Conservation (phyloP, 2,797 vertebrate species). For the Glossophaga mutica region DNA sequence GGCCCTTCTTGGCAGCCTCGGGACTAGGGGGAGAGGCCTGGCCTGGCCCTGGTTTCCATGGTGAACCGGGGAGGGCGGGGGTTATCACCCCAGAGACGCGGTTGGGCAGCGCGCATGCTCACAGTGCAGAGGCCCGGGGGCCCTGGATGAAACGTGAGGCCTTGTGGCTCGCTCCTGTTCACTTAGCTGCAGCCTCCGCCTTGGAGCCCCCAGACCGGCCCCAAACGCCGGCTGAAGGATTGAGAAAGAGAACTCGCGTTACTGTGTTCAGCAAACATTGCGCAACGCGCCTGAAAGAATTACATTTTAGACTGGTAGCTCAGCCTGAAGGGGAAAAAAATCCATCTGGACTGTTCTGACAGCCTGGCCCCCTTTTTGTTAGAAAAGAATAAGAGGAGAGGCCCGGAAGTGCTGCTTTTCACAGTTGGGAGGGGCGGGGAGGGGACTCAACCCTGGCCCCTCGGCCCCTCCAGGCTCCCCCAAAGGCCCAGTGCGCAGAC, state of each 20-base stretch:
- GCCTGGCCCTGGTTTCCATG: slow-evolving; percentile 53
- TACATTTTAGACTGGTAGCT: slow-evolving; percentile 30
- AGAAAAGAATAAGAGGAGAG: background rate
- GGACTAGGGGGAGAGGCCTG: slow-evolving; percentile 25
- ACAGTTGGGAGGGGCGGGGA: background rate
- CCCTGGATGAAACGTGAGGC: slow-evolving; percentile 40
- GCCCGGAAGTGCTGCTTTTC: background rate
- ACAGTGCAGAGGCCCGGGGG: background rate
- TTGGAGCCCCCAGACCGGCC: slow-evolving; percentile 35
- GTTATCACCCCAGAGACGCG: background rate
- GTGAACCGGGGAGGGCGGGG: background rate
- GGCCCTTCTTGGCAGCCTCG: slow-evolving; percentile 55
- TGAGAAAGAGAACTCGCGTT: background rate
- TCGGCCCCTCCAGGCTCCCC: background rate
- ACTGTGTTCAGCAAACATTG: slow-evolving; percentile 42
- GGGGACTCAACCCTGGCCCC: background rate
- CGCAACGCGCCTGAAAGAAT: slow-evolving; percentile 16
- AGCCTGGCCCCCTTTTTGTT: background rate
- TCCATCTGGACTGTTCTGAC: background rate
- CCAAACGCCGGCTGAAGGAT: slow-evolving; percentile 11
- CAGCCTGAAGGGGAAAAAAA: background rate
- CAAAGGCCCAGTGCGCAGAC: rapidly evolving
- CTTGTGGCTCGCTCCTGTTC: slow-evolving; percentile 32
- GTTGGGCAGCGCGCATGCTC: background rate
- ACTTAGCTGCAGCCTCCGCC: slow-evolving; percentile 29